Evolutionary conservation across 2,113 vertebrate genomes (phyloP).

Genomic region (Microcebus griseorufus): DNA sequence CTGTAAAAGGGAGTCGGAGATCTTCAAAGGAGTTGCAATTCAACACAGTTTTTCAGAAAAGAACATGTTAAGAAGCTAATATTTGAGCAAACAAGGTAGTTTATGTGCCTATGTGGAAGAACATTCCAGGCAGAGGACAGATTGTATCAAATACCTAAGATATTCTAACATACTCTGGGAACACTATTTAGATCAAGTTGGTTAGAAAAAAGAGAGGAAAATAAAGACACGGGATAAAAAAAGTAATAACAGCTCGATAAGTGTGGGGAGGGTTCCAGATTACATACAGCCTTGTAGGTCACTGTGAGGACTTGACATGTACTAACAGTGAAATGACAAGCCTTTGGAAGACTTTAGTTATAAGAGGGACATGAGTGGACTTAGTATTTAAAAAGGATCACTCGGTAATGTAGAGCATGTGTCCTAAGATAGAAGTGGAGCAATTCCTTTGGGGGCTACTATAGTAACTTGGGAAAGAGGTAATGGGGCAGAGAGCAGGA

Average conservation of each 20-base stretch:
- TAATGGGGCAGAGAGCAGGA: not conserved
- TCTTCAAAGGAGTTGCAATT: not conserved
- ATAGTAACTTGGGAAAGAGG: not conserved
- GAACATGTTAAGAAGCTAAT: not conserved
- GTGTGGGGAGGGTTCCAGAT: not conserved
- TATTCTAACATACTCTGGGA: not conserved
- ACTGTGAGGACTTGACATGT: not conserved
- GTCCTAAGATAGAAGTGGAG: not conserved
- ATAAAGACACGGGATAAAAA: not conserved
- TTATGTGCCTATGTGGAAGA: not conserved
- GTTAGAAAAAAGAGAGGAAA: not conserved
- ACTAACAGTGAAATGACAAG: not conserved
- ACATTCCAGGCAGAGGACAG: not conserved
- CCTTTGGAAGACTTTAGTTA: not conserved
- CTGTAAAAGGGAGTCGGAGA: not conserved
- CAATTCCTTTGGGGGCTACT: not conserved
- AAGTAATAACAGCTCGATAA: not conserved
- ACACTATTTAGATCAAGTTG: not conserved
- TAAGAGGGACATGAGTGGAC: not conserved
- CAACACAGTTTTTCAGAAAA: not conserved
- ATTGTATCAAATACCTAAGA: not conserved
- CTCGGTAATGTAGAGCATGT: not conserved
- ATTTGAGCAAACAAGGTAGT: not conserved
- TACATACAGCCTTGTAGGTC: not conserved
- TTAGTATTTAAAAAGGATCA: not conserved